phyloP scores from a whole-genome alignment of 2,888 invertebrate genomes.

The Odontocerum albicorne region DNA sequence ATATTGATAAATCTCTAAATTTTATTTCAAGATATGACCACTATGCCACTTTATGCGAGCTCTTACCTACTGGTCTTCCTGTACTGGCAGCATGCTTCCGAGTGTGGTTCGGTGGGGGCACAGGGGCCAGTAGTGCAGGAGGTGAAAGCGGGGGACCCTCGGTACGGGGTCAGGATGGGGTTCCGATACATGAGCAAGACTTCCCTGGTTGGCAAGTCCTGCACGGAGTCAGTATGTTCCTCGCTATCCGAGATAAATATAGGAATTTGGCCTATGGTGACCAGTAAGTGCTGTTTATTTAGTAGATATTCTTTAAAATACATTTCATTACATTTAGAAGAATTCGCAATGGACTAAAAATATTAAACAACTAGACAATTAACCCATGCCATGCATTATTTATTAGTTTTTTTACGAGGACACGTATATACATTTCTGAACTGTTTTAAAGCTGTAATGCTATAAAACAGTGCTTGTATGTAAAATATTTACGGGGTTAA shows the following conservation, averaged over 20 bases:
- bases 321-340: too few relatives aligned
- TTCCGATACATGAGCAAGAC: slow-evolving; percentile 40
- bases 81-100: slow-evolving; percentile 64
- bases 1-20: neutral
- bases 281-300: slow-evolving; percentile 36
- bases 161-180: slow-evolving; percentile 47
- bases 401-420: too few relatives aligned
- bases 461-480: too few relatives aligned
- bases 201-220: slow-evolving; percentile 55
- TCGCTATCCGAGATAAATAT: slow-evolving; percentile 33
- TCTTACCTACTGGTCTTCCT: slow-evolving; percentile 65
- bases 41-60: slow-evolving; percentile 70
- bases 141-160: slow-evolving; percentile 48
- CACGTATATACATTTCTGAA: too few relatives aligned
- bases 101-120: slow-evolving; percentile 54
- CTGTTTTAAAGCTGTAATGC: too few relatives aligned
- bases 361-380: too few relatives aligned
- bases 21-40: slow-evolving; percentile 67
- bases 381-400: too few relatives aligned
- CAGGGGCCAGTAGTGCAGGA: slow-evolving; percentile 30
- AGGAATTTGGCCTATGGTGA: slow-evolving; percentile 33
- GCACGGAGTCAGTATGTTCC: slow-evolving; percentile 44
- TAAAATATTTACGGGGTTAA: too few relatives aligned
- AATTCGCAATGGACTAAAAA: too few relatives aligned
- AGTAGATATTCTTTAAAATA: too few relatives aligned